Evolutionary conservation across 2,888 invertebrate genomes (phyloP).

Genomic region (Biston betularia): DNA sequence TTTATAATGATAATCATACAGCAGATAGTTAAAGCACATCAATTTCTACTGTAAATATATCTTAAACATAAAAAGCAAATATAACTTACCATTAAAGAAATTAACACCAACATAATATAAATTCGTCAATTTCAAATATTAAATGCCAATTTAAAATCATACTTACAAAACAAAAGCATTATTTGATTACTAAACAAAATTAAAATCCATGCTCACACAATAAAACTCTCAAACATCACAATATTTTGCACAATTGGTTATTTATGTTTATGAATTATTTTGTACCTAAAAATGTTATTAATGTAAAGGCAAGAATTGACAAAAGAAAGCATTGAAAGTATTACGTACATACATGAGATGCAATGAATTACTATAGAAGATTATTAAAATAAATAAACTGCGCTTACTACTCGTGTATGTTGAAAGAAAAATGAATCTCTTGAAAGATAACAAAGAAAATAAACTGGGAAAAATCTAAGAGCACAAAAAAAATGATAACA

Average conservation of each 20-base stretch:
- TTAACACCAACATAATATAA: constrained; percentile 80
- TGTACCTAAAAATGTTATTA: constrained; percentile 51
- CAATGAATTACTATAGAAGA: constrained; percentile 48
- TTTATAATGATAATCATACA: constrained; percentile 71
- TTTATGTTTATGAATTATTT: constrained; percentile 35
- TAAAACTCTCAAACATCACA: constrained; percentile 44
- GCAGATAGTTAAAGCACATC: constrained; percentile 44
- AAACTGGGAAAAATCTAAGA: constrained; percentile 50
- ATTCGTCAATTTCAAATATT: constrained; percentile 51
- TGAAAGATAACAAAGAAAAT: constrained; percentile 45
- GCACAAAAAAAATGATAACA: constrained; percentile 58
- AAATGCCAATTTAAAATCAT: constrained; percentile 46
- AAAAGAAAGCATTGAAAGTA: constrained; percentile 49
- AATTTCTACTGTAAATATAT: constrained; percentile 45
- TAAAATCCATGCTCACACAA: constrained; percentile 46
- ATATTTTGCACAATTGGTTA: constrained; percentile 42
- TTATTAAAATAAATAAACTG: constrained; percentile 53
- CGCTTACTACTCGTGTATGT: constrained; percentile 57
- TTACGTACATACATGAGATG: constrained; percentile 29
- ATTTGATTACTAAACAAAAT: constrained; percentile 46
- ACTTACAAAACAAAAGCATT: constrained; percentile 41
- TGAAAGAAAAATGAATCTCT: constrained; percentile 54
- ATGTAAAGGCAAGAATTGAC: constrained; percentile 57
- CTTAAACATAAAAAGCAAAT: constrained; percentile 52
- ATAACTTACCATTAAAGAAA: constrained; percentile 77